A percentile compares a stretch with the other conserved stretches of the same genome.
These are phyloP conservation scores for Oncorhynchus tshawytscha DNA, from an alignment of 2,113 vertebrate species.

Conservation along the genomic window DNA sequence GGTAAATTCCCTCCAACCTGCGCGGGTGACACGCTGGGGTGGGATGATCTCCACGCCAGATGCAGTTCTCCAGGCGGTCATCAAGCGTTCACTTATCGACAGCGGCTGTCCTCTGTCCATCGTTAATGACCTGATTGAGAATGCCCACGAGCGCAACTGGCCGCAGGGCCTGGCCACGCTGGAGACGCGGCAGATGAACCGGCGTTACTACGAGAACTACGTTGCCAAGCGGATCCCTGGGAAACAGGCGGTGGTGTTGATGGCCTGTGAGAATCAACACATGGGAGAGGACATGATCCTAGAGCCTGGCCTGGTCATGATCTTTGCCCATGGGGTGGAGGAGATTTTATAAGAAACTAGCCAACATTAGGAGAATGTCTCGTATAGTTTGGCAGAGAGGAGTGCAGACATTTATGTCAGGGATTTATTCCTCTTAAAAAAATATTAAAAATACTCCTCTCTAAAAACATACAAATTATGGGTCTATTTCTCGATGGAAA, in stretches of 20 bases:
- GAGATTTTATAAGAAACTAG: conserved; percentile 54
- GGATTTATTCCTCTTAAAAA: conserved; percentile 24
- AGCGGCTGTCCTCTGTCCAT: conserved; percentile 95
- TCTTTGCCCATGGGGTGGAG: conserved; percentile 95
- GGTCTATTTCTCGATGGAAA: conserved; percentile 34
- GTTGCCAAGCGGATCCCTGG: conserved; percentile 97
- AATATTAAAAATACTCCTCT: conserved; percentile 13
- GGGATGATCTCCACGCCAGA: conserved; percentile 98
- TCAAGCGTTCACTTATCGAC: conserved; percentile 95
- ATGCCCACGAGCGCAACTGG: conserved; percentile 97
- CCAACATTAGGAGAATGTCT: too few relatives aligned
- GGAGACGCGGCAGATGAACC: conserved; percentile 97
- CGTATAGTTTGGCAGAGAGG: conserved; percentile 30
- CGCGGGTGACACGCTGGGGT: conserved; percentile 96
- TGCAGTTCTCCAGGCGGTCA: conserved; percentile 94
- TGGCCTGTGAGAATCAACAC: conserved; percentile 98
- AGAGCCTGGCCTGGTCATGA: conserved; percentile 96
- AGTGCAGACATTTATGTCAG: conserved; percentile 23
- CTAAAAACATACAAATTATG: conserved; percentile 39
- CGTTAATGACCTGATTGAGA: conserved; percentile 95
- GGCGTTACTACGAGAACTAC: conserved; percentile 98
- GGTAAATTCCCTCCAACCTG: conserved; percentile 96
- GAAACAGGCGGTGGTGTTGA: conserved; percentile 96
- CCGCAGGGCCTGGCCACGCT: conserved; percentile 95
- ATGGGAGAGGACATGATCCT: conserved; percentile 99